phyloP scores from a whole-genome alignment of 2,113 vertebrate genomes.

The Otocyon megalotis region DNA sequence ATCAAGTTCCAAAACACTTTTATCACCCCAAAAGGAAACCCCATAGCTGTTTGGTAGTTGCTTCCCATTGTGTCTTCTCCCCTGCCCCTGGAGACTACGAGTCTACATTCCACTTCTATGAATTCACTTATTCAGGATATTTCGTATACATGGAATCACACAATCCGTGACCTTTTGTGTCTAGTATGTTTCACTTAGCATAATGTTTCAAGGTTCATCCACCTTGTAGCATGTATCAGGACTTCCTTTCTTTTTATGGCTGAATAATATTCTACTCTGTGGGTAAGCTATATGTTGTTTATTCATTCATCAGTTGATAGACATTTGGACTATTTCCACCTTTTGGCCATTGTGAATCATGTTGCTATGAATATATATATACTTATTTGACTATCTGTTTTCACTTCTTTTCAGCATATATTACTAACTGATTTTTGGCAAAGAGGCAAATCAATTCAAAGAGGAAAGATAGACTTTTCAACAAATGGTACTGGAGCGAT shows the following conservation, averaged over 20 bases:
- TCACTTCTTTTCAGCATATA: background rate
- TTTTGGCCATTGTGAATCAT: background rate
- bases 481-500: background rate
- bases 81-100: background rate
- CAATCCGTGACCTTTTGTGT: background rate
- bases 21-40: background rate
- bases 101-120: background rate
- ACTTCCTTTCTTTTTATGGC: background rate
- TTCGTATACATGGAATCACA: background rate
- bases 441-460: background rate
- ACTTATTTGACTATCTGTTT: background rate
- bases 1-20: background rate
- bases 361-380: background rate
- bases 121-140: background rate
- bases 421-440: background rate
- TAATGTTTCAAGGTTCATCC: background rate
- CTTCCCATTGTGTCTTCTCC: background rate
- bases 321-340: background rate
- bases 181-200: background rate
- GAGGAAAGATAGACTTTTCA: background rate
- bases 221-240: background rate
- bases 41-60: background rate
- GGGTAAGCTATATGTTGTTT: background rate
- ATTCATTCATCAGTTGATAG: background rate
- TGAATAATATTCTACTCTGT: background rate